Evolutionary conservation across 2,888 invertebrate genomes (phyloP), one percentile per base, ranked within the genome.

Genomic region (Hyalella azteca): DNA sequence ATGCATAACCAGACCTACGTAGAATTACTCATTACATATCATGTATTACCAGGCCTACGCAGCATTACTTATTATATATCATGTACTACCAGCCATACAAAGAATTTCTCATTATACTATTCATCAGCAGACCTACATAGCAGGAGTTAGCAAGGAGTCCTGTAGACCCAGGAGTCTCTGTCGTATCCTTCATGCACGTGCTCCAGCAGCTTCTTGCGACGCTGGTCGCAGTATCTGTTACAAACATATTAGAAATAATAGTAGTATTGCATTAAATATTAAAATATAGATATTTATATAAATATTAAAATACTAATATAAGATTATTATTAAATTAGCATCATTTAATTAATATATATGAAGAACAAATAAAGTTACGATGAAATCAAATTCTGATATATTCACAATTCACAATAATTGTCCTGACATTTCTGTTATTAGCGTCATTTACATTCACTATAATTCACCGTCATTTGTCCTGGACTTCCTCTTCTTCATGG

Each of bases 161-260:
- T 94, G 89, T 95, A 96, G 87, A 95, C 95, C 98, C 98, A 98
- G 93, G 95, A 94, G 88, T 98, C 97, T 90, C 95, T 96, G 89
- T 98, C 98, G 89, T 98, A 97, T 84, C 98, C 98, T 91, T 99
- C 98, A 88, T 97, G 95, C 78, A 98, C 98, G 89, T 99, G 98
- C 88, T 97, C 96, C 87, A 98, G 90, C 86, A 99, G 91, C 85
- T 96, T 97, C 90, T 96, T 95, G 86, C 98, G 92, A 87, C 99
- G 93, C 88, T 95, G 95, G 90, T 98, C 98, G 90, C 98, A 99
- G 89, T 99, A 99, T 91, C 98, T 97, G 89, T 66, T 87, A 85
- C 82, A 19, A n/a, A n/a, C n/a, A n/a, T n/a, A n/a, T n/a, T n/a
- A n/a, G n/a, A n/a, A n/a, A n/a, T n/a, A n/a, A n/a, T n/a, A n/a